Evolutionary conservation across 2,113 vertebrate genomes (phyloP), one percentile per base, ranked within the genome.

Genomic region (Asarcornis scutulata): DNA sequence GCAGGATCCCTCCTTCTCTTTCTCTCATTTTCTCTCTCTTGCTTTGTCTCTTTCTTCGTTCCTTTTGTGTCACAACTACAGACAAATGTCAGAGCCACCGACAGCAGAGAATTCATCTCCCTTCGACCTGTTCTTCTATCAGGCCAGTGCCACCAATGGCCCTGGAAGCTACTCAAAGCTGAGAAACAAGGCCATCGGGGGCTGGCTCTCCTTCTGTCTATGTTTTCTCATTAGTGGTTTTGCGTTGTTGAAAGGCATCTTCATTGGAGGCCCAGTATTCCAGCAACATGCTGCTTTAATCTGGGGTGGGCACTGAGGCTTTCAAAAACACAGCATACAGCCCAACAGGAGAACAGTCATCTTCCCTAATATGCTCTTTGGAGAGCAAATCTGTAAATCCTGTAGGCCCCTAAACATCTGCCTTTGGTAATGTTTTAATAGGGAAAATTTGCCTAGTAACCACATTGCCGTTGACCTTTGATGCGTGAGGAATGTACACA

Each of bases 171-270:
- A 82, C 92, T 96, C 96, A 95, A 94, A 98, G 94, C 86, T 83
- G 75, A 89, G 89, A 89, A 91, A 53, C 31, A 3, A 25, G 20
- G 88, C 92, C 91, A 79, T 77, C 40, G 11, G 67, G 83, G 87
- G 83, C 72, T 83, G 69, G 67, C 69, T 31, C 26, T 93, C 87
- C 92, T 93, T 95, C 89, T 88, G 91, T 91, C 92, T 88, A 95
- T 95, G 96, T 97, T 97, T 97, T 97, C 95, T 95, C 96, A 98
- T 97, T 96, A 97, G 97, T 94, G 96, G 97, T 98, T 98, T 98
- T 93, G 69, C 62, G 64, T 91, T 97, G 95, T 97, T 98, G 97
- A 97, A 97, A 97, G 96, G 94, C 95, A 95, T 97, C 96, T 97
- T 94, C 94, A 96, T 52, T 97, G 96, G 97, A 97, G 96, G 97